A percentile compares a stretch with the other conserved stretches of the same genome.
Conservation (phyloP, 92 coral and sea anemone genomes). For the Heteractis magnifica region DNA sequence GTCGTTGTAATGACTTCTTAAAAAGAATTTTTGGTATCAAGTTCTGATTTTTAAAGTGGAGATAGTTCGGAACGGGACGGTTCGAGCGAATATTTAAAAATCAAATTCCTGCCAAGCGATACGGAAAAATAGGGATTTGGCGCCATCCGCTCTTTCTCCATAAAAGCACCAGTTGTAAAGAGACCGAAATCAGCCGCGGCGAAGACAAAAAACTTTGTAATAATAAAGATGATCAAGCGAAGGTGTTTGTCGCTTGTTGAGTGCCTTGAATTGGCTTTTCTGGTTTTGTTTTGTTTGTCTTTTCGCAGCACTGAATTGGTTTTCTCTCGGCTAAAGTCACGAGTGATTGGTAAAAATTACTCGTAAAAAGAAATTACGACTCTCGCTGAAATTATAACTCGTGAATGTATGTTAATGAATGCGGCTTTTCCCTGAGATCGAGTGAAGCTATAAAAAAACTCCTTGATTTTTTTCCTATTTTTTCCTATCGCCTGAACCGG, state of each 20-base stretch:
- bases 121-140: not conserved
- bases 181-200: conserved; percentile 32
- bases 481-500: conserved; percentile 51
- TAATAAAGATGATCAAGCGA: conserved; percentile 18
- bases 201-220: conserved; percentile 19
- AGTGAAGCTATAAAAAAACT: conserved; percentile 27
- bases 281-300: conserved; percentile 20
- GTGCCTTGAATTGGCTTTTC: conserved; percentile 17
- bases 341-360: conserved; percentile 14
- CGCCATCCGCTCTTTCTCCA: conserved; percentile 7
- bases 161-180: conserved; percentile 3
- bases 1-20: not conserved
- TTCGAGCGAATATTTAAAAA: not conserved
- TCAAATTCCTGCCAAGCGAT: not conserved
- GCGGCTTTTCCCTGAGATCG: conserved; percentile 38
- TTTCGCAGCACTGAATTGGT: conserved; percentile 37
- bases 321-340: conserved; percentile 2
- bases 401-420: conserved; percentile 20
- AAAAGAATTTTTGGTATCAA: not conserved
- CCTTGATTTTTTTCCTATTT: not conserved
- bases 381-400: conserved; percentile 1
- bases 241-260: conserved; percentile 26
- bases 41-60: not conserved
- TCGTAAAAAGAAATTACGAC: conserved; percentile 6
- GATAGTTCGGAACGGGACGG: not conserved